Evolutionary conservation across 2,888 invertebrate species (phyloP).

Genomic region (Odontocolon sp.): DNA sequence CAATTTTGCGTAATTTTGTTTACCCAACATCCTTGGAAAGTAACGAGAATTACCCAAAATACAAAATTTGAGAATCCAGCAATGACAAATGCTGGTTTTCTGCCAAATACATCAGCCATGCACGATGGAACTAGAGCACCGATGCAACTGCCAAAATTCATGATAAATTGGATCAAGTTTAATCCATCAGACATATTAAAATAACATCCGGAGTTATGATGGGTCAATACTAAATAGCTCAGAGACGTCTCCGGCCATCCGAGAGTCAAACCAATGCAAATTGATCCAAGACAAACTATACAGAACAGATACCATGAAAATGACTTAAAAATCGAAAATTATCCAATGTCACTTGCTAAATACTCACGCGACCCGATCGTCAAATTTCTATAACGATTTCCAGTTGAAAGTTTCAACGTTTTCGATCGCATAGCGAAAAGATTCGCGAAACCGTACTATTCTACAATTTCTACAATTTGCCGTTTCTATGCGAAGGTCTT

Average conservation of each 20-base stretch:
- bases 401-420: neutral
- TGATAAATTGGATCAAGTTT: constrained; percentile 39
- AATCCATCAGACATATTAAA: neutral
- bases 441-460: no score
- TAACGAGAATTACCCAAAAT: constrained; percentile 51
- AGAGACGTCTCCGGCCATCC: constrained; percentile 63
- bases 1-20: no score
- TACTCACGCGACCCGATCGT: constrained; percentile 62
- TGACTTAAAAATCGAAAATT: neutral
- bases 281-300: constrained; percentile 65
- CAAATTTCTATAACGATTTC: constrained; percentile 26
- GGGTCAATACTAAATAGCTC: constrained; percentile 27
- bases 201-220: constrained; percentile 17
- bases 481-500: neutral
- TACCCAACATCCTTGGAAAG: constrained; percentile 23
- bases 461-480: neutral
- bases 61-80: constrained; percentile 50
- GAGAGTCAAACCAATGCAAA: constrained; percentile 64
- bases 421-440: neutral
- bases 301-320: constrained; percentile 1
- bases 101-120: constrained; percentile 63
- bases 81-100: constrained; percentile 60
- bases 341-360: constrained; percentile 2
- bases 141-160: constrained; percentile 64
- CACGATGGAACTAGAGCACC: constrained; percentile 64